A percentile compares a stretch with the other conserved stretches of the same genome.
Evolutionary conservation across 2,797 vertebrate genomes (phyloP).

Genomic region (Aselliscus stoliczkanus): DNA sequence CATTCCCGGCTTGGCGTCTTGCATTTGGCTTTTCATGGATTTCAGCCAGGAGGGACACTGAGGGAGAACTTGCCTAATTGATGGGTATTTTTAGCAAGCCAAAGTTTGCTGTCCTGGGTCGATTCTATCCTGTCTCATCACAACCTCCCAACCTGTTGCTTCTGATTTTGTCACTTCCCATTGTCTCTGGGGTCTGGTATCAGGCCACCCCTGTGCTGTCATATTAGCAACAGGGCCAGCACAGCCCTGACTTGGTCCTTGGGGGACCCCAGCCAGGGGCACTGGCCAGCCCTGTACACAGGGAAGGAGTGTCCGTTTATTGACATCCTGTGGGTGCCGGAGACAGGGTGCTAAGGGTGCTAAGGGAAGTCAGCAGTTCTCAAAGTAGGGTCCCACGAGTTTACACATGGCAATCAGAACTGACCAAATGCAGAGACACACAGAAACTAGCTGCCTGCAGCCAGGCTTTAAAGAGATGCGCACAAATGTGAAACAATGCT

Average conservation of each 20-base stretch:
- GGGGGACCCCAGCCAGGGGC: background rate
- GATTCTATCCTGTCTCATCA: background rate
- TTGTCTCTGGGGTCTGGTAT: background rate
- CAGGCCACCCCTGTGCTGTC: background rate
- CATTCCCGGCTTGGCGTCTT: background rate
- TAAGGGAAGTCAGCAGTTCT: accelerated
- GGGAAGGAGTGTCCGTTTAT: background rate
- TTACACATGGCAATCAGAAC: background rate
- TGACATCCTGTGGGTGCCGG: background rate
- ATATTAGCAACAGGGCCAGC: too few relatives aligned
- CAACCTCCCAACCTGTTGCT: background rate
- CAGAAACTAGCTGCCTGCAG: background rate
- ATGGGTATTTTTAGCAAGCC: slow-evolving; percentile 14
- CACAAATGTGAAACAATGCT: too few relatives aligned
- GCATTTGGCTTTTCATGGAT: background rate
- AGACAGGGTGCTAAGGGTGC: background rate
- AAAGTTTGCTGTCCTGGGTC: background rate
- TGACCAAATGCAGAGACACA: background rate
- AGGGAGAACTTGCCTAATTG: background rate
- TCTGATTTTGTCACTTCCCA: background rate
- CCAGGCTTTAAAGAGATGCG: background rate
- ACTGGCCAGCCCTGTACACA: too few relatives aligned
- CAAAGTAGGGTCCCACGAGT: background rate
- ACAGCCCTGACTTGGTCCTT: background rate
- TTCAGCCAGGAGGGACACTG: background rate